Conservation (phyloP, 2,797 vertebrate genomes). For the Microtus californicus region DNA sequence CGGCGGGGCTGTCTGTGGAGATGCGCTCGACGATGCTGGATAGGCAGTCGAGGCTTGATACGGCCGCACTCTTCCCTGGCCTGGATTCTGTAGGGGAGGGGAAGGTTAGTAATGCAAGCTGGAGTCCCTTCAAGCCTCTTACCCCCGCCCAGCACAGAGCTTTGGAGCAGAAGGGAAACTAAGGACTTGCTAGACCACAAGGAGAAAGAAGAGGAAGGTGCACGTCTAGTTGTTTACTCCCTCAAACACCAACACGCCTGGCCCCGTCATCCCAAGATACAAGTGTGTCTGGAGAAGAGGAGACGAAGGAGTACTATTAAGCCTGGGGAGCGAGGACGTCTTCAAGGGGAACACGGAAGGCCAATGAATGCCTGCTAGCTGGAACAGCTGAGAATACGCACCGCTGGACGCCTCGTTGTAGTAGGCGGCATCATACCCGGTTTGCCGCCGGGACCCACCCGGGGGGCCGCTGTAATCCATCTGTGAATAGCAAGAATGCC, state of each 20-base stretch:
- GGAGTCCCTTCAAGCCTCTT: not conserved
- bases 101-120: not conserved
- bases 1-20: conserved; percentile 92
- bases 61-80: conserved; percentile 90
- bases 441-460: conserved; percentile 89
- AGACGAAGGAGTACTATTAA: not conserved
- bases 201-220: not conserved
- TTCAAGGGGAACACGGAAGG: not conserved
- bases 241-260: not conserved
- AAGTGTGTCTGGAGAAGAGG: not conserved
- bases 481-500: conserved; percentile 86
- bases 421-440: conserved; percentile 91
- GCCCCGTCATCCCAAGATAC: not conserved
- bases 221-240: too few species aligned
- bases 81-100: conserved; percentile 87
- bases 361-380: not conserved
- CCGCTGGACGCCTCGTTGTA: conserved; percentile 91
- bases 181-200: not conserved
- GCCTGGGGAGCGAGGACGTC: not conserved
- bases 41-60: conserved; percentile 97
- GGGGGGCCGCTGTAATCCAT: conserved; percentile 93
- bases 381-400: conserved; percentile 84
- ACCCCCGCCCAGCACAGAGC: not conserved
- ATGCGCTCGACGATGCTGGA: conserved; percentile 99
- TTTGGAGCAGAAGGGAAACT: not conserved